phyloP scores from a whole-genome alignment of 2,113 vertebrate genomes.

The Hemiprocne comata region DNA sequence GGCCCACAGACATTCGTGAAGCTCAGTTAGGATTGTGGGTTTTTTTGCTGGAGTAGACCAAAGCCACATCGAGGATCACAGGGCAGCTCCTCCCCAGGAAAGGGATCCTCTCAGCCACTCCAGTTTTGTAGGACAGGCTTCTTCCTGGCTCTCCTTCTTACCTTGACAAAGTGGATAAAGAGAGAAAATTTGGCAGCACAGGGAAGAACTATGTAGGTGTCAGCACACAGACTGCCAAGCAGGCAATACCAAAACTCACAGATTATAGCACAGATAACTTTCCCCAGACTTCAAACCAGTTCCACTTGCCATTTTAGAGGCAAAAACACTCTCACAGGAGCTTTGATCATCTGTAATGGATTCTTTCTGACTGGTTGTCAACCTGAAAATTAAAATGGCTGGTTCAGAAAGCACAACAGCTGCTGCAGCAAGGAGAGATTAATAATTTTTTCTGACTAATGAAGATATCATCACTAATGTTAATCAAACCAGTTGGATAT shows the following conservation, averaged over 20 bases:
- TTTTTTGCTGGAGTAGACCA: neutral
- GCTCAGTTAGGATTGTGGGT: neutral
- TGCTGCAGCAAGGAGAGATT: slow-evolving; percentile 21
- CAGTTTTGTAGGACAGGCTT: neutral
- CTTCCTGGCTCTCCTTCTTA: neutral
- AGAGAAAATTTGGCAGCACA: neutral
- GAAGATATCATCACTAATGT: slow-evolving; percentile 41
- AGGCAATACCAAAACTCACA: neutral
- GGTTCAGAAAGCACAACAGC: slow-evolving; percentile 47
- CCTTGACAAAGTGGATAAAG: neutral
- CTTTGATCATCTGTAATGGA: slow-evolving; percentile 66
- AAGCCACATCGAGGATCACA: accelerated
- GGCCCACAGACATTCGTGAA: neutral
- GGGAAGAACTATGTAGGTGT: neutral
- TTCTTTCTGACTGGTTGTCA: slow-evolving; percentile 69
- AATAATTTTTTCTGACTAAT: slow-evolving; percentile 66
- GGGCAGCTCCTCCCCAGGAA: accelerated
- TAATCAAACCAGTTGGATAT: slow-evolving; percentile 38
- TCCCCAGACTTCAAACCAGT: neutral
- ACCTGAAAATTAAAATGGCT: slow-evolving; percentile 75
- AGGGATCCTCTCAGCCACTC: accelerated
- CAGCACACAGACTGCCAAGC: neutral
- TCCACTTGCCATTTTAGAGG: slow-evolving; percentile 27
- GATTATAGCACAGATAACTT: slow-evolving; percentile 18
- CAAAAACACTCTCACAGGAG: neutral